A percentile compares a stretch with the other conserved stretches of the same genome.
phyloP scores from a whole-genome alignment of 2,797 vertebrate species.

The Tachyglossus aculeatus region DNA sequence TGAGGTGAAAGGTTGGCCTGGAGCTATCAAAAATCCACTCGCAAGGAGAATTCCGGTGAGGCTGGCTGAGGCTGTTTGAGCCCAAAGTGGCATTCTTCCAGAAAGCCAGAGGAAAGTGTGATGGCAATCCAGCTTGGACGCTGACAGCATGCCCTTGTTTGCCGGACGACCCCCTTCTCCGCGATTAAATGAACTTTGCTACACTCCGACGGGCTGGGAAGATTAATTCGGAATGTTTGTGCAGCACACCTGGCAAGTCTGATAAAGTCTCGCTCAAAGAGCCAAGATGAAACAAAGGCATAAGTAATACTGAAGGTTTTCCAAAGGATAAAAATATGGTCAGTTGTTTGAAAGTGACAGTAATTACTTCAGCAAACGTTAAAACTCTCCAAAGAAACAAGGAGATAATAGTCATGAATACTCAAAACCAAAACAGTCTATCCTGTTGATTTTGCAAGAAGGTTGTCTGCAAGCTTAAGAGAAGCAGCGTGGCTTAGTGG shows the following conservation, averaged over 20 bases:
- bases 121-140: too few relatives aligned
- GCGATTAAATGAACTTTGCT: slow-evolving; percentile 58
- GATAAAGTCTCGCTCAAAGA: slow-evolving; percentile 60
- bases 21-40: too few relatives aligned
- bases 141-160: too few relatives aligned
- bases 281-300: slow-evolving; percentile 57
- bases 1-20: too few relatives aligned
- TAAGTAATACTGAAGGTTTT: slow-evolving; percentile 57
- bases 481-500: too few relatives aligned
- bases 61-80: too few relatives aligned
- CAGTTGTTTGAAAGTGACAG: slow-evolving; percentile 54
- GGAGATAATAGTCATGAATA: slow-evolving; percentile 54
- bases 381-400: slow-evolving; percentile 65
- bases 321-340: slow-evolving; percentile 62
- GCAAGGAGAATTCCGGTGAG: too few relatives aligned
- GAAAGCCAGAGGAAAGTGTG: too few relatives aligned
- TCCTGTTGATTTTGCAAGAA: slow-evolving; percentile 44
- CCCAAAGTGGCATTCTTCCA: too few relatives aligned
- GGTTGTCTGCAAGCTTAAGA: too few relatives aligned
- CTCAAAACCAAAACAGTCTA: slow-evolving; percentile 45
- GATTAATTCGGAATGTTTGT: slow-evolving; percentile 64
- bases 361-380: slow-evolving; percentile 70
- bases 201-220: slow-evolving; percentile 39
- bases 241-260: slow-evolving; percentile 50
- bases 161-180: background rate